A percentile compares a stretch with the other conserved stretches of the same genome.
Conservation (phyloP, 2,113 vertebrate species). For the Syngnathoides biaculeatus region DNA sequence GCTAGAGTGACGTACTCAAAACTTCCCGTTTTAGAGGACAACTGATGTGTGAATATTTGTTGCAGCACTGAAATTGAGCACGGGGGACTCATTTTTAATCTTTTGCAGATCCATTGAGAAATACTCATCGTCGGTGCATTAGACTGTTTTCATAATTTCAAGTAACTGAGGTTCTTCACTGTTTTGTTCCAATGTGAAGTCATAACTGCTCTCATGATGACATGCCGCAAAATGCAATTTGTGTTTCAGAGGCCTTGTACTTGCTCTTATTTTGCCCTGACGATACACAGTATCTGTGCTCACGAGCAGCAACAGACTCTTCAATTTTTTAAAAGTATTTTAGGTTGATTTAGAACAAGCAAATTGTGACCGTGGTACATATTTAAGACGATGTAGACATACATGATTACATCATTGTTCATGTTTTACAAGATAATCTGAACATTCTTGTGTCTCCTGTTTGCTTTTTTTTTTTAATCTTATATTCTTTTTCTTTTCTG, state of each 20-base stretch:
- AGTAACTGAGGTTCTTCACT: not conserved
- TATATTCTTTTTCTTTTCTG: constrained; percentile 8
- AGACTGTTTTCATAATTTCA: not conserved
- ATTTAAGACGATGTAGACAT: constrained; percentile 23
- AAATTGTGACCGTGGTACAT: constrained; percentile 21
- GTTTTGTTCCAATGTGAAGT: not conserved
- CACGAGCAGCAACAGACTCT: constrained; percentile 31
- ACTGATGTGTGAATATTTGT: not conserved
- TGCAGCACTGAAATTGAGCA: constrained; percentile 1
- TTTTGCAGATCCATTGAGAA: not conserved
- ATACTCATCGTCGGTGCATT: not conserved
- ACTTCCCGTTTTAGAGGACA: not conserved
- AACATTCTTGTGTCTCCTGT: constrained; percentile 31
- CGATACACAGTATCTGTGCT: constrained; percentile 7
- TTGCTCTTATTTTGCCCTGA: constrained; percentile 21
- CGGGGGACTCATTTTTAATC: not conserved
- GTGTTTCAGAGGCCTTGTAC: constrained; percentile 43
- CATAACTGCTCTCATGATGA: not conserved
- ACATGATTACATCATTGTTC: constrained; percentile 37
- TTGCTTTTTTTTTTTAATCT: constrained; percentile 25
- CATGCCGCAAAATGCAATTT: constrained; percentile 30
- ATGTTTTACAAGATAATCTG: constrained; percentile 22
- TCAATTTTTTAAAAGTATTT: constrained; percentile 12
- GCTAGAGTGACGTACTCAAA: constrained; percentile 20
- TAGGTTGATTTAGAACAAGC: constrained; percentile 23